phyloP scores from a whole-genome alignment of 2,797 vertebrate genomes.

The Gallinago stenura region DNA sequence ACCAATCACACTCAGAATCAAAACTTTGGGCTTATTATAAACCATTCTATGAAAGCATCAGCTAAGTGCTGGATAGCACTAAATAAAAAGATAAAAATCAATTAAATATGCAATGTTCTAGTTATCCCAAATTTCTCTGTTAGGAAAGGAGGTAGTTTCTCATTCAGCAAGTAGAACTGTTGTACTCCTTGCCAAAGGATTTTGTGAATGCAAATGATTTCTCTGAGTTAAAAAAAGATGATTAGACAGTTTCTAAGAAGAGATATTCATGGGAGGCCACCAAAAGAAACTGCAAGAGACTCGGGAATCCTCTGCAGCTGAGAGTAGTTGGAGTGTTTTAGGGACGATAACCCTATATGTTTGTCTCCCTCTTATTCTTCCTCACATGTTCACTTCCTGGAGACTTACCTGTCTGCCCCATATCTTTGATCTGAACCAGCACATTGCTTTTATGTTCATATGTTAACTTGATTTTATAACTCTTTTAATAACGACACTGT shows the following conservation, averaged over 20 bases:
- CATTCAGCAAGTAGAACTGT: not conserved
- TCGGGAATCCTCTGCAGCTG: not conserved
- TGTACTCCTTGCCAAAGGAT: not conserved
- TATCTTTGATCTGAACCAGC: not conserved
- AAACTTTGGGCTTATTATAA: not conserved
- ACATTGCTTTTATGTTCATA: not conserved
- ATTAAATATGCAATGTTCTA: not conserved
- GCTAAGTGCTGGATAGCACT: not conserved
- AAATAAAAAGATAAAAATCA: not conserved
- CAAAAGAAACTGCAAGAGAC: not conserved
- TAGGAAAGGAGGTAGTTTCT: not conserved
- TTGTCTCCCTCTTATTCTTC: not conserved
- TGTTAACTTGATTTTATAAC: not conserved
- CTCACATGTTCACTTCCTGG: not conserved
- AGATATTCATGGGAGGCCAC: not conserved
- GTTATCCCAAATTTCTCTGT: not conserved
- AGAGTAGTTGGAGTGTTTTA: not conserved
- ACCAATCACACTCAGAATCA: not conserved
- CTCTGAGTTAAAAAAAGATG: not conserved
- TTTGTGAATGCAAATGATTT: not conserved
- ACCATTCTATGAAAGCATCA: not conserved
- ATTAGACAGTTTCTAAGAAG: not conserved
- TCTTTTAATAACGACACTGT: not conserved
- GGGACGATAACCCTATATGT: rapidly evolving
- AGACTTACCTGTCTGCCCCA: not conserved